Conservation (phyloP, 1,140 invertebrate species). For the Dreissena rostriformis region DNA sequence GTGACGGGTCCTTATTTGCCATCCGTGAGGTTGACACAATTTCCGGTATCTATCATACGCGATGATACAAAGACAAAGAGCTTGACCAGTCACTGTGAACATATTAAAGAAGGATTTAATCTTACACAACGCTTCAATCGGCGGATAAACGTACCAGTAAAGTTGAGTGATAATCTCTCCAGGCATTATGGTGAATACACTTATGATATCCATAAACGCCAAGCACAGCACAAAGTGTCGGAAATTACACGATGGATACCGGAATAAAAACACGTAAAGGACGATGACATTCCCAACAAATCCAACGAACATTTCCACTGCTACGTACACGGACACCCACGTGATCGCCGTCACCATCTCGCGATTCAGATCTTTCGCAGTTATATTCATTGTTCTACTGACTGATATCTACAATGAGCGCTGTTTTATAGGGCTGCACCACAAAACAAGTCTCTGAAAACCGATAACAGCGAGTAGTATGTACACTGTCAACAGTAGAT, state of each 20-base stretch:
- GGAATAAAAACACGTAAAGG: slow-evolving; percentile 55
- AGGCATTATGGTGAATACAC: slow-evolving; percentile 62
- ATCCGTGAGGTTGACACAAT: slow-evolving; percentile 60
- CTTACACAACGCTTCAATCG: slow-evolving; percentile 53
- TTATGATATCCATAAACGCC: slow-evolving; percentile 61
- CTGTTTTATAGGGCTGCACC: too few species aligned
- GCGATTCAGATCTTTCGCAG: neutral
- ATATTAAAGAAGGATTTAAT: slow-evolving; percentile 56
- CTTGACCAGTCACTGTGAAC: slow-evolving; percentile 62
- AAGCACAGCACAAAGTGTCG: slow-evolving; percentile 60
- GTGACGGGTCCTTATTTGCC: slow-evolving; percentile 46
- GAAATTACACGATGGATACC: slow-evolving; percentile 52
- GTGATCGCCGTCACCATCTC: neutral
- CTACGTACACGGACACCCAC: neutral
- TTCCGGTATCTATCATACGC: slow-evolving; percentile 63
- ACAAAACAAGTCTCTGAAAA: too few species aligned
- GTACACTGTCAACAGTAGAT: too few species aligned
- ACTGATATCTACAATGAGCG: too few species aligned
- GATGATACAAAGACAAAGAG: slow-evolving; percentile 58
- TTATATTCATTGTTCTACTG: too few species aligned
- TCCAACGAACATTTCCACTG: slow-evolving; percentile 53
- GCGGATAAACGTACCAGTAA: slow-evolving; percentile 66
- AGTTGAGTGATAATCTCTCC: slow-evolving; percentile 65
- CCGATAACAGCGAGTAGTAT: too few species aligned
- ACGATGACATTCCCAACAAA: slow-evolving; percentile 60